Base-by-base conservation (phyloP, 2,797 vertebrate genomes). In the Gallinago nigripennis region DNA sequence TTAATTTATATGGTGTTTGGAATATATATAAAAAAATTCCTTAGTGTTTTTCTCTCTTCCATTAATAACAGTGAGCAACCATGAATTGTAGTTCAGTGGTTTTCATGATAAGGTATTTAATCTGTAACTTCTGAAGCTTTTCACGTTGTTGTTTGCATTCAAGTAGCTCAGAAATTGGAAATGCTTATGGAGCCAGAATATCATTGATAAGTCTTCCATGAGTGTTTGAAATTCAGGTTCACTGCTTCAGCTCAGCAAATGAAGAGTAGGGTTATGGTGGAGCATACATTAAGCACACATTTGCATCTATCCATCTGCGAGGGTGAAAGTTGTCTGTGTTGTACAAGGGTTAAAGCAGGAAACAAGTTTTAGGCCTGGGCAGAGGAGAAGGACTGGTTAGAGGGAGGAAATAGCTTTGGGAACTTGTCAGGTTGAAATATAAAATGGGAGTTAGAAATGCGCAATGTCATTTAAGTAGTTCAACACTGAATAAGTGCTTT, bases 241-340 rank as follows among this genome's bases (percentile, higher is more conserved):
- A 18, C 10, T 35, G 61, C 21, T 79, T 48, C 12, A 46, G 53
- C 41, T 84, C 30, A 41, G 28, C 31, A 39, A 63, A 17, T 17
- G 20, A 64, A 39, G 64, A 64, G 19, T 33, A 33, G 35, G 20
- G 5, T 82, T 65, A 25, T 50, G 31, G 24, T n/a, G 31, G 33
- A 58, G 39, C 15, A 8, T 24, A 46, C 3, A 1, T 39, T 54
- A 56, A 7, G 8, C 31, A 13, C 0, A 0, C 54, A 15, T 63
- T 64, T 86, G 31, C 31, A 6, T 64, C 65, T 82, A 39, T 37
- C 56, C 6, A 4, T 61, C 64, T 56, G 20, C 0, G 0, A 30
- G 43, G 15, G 11, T 87, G 46, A 39, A 50, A 66, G 35, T 35
- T 80, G 24, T 65, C 12, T 45, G 46, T 58, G 25, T 66, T 71